These are phyloP conservation scores for Pseudococcus jackbeardsleyi DNA, from an alignment of 2,888 invertebrate species.

Conservation along the genomic window DNA sequence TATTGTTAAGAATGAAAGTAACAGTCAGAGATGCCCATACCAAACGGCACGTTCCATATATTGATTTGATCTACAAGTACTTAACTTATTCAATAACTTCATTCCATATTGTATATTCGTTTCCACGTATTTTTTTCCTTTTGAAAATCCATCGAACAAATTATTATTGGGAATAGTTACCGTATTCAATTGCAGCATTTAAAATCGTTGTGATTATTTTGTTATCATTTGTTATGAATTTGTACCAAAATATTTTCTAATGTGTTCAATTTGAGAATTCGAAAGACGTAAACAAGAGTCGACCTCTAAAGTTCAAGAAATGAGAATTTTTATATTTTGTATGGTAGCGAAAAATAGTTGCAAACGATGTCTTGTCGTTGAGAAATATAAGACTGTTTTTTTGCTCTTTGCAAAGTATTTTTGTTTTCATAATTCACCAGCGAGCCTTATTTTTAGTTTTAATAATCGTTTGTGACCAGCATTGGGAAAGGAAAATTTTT, in stretches of 20 bases:
- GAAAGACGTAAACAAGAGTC: background rate
- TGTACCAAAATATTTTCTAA: background rate
- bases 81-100: conserved; percentile 85
- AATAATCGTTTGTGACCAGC: background rate
- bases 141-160: conserved; percentile 84
- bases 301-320: background rate
- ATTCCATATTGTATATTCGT: conserved; percentile 81
- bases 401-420: background rate
- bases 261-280: background rate
- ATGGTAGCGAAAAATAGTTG: background rate
- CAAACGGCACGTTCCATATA: conserved; percentile 69
- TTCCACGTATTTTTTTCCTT: conserved; percentile 83
- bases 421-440: background rate
- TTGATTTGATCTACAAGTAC: conserved; percentile 88
- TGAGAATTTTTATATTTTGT: background rate
- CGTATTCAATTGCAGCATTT: background rate
- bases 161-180: conserved; percentile 81
- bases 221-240: conserved; percentile 19
- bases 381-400: conserved; percentile 29
- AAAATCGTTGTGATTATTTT: conserved; percentile 28
- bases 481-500: background rate
- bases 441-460: background rate
- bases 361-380: background rate
- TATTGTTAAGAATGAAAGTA: conserved; percentile 12
- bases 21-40: conserved; percentile 14